Evolutionary conservation across 2,888 invertebrate genomes (phyloP).

Genomic region (Acanthopleura granulata): DNA sequence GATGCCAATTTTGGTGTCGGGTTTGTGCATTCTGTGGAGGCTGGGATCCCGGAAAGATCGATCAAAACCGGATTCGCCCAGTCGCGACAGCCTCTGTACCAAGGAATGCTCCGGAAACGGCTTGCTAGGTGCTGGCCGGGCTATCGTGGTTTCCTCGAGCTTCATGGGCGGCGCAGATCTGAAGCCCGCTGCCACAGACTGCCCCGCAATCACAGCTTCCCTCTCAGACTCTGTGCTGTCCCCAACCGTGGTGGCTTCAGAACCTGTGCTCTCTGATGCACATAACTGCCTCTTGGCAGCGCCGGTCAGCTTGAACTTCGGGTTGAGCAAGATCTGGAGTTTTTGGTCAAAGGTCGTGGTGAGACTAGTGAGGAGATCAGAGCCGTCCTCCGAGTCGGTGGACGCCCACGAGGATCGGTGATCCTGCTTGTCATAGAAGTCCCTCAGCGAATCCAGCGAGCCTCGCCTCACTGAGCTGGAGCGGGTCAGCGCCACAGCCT

Average conservation of each 20-base stretch:
- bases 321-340: slow-evolving; percentile 58
- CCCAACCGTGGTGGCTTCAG: neutral
- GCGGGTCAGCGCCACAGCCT: slow-evolving; percentile 33
- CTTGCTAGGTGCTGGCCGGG: neutral
- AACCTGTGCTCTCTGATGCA: slow-evolving; percentile 22
- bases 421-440: slow-evolving; percentile 63
- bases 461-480: slow-evolving; percentile 68
- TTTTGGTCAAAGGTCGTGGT: slow-evolving; percentile 65
- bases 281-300: slow-evolving; percentile 26
- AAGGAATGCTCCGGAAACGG: neutral
- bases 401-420: slow-evolving; percentile 52
- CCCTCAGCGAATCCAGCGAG: slow-evolving; percentile 75
- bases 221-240: neutral
- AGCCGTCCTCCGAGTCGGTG: slow-evolving; percentile 60
- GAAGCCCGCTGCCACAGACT: neutral
- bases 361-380: slow-evolving; percentile 58
- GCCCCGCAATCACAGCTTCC: neutral
- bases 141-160: neutral
- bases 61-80: neutral
- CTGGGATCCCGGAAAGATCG: slow-evolving; percentile 56
- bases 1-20: slow-evolving; percentile 61
- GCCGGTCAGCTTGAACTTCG: slow-evolving; percentile 48
- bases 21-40: slow-evolving; percentile 51
- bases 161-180: neutral
- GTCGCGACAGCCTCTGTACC: neutral